Evolutionary conservation across 1,140 invertebrate genomes (phyloP).

Genomic region (Drosophila aff.): DNA sequence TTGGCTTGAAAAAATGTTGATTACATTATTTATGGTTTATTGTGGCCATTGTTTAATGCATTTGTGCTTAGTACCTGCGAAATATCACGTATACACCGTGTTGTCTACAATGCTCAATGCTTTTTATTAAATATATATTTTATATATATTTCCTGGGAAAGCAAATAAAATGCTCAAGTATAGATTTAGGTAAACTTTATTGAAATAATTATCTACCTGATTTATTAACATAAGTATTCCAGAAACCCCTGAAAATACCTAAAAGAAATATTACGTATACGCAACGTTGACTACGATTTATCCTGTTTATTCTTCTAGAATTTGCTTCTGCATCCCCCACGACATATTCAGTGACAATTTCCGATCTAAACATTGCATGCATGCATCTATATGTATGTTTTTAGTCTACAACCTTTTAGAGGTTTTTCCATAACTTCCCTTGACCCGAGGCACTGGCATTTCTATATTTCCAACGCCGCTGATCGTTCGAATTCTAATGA

Average conservation of each 20-base stretch:
- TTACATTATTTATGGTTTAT: background rate
- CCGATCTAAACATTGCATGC: background rate
- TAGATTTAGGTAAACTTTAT: background rate
- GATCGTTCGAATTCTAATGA: slow-evolving; percentile 50
- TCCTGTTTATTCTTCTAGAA: background rate
- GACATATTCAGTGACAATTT: background rate
- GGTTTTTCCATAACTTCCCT: slow-evolving; percentile 21
- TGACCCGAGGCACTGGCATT: slow-evolving; percentile 22
- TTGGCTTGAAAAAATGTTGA: background rate
- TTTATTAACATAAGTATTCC: too few species aligned
- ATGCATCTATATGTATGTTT: background rate
- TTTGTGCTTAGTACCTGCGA: slow-evolving; percentile 5
- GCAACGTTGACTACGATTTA: background rate
- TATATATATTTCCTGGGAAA: slow-evolving; percentile 17
- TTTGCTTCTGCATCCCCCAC: background rate
- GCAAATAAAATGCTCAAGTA: background rate
- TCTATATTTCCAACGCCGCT: slow-evolving; percentile 23
- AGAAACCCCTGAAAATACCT: too few species aligned
- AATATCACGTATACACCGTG: slow-evolving; percentile 11
- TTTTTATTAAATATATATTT: background rate
- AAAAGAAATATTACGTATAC: background rate
- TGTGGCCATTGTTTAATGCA: slow-evolving; percentile 4
- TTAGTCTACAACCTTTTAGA: slow-evolving; percentile 5
- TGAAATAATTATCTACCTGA: too few species aligned
- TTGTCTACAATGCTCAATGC: background rate